Evolutionary conservation across 2,797 vertebrate species (phyloP), one percentile per base, ranked within the genome.

Genomic region (Syngnathus rostellatus): DNA sequence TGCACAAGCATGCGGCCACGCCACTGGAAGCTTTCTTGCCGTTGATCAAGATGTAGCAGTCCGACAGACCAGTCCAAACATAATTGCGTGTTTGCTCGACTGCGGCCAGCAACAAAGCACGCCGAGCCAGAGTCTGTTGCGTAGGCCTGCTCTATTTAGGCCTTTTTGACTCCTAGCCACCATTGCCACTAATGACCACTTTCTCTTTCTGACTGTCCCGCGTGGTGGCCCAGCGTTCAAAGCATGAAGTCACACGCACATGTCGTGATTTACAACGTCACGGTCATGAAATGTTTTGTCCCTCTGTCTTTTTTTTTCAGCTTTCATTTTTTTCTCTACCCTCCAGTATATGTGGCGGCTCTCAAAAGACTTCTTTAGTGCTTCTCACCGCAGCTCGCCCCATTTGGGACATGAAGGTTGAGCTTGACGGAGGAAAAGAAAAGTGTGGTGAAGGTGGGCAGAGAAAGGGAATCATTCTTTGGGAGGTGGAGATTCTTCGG

Each of bases 291-390:
- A 57, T 57, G 17, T 38, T 37, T 37, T 1, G 68, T 64, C 68
- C 23, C 60, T 50, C 53, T 50, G 41, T 39, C 40, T 21, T 62
- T 9, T 5, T 38, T 48, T 65, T 51, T 53, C 16, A 10, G 41
- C 14, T 16, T 43, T 69, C 17, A 2, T 39, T 73, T 58, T 70
- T 68, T 69, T 38, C 23, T 55, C 1, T 38, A 23, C 50, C 2
- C 48, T 68, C 67, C 10, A 68, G 73, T 87, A 87, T 85, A 86
- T 82, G 84, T 74, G 46, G 54, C 72, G 17, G 6, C 10, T 43
- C 40, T 23, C 12, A 46, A 37, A 46, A 48, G 25, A 31, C 59
- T 7, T 81, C 3, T 87, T 85, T 84, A 85, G 83, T 79, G 71
- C 48, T 71, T 81, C 76, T 79, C 62, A 53, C 50, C 64, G 60